Base-by-base conservation (phyloP, 35 echinoderm and acorn worm genomes). In the Heliocidaris tuberculata region DNA sequence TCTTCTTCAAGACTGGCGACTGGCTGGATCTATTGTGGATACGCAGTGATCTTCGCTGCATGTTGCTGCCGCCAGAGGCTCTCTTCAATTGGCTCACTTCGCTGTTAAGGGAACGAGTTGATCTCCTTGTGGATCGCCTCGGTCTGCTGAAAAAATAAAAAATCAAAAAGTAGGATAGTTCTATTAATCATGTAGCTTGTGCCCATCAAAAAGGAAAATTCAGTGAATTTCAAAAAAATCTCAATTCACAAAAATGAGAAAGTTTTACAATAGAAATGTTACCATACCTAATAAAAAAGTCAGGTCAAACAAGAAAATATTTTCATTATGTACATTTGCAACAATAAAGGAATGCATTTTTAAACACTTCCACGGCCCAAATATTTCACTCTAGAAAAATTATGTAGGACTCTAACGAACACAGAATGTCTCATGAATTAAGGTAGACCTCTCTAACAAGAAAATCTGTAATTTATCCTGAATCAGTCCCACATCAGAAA, bases 31-130 rank as follows among this genome's bases (percentile, higher is more conserved):
- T 31, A 30, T 2, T 48, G 50, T 94, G 32, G 60, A 94, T n/a
- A 47, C 93, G 78, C 4, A 86, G 32, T 13, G 60, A 85, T 30
- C 78, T 31, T 31, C 59, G 30, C 65, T 86, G 31, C 32, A 47
- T 86, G 78, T 94, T 85, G 50, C 31, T 31, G 59, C 93, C 93
- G 32, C 15, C 61, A 21, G 60, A 71, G 0, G 65, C 65, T 94
- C 93, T 50, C 65, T 30, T 85, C 21, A 85, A 48, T 5, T 9
- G 9, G 6, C 13, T 48, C 65, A 78, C 65, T 35, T 85, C 60
- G 24, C 32, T 94, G 78, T 94, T 94, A 4, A 94, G 93, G 50
- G 93, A 71, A 31, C 78, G 59, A 59, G 47, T 93, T 59, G 50
- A 59, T 48, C 91, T 93, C 91, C 50, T 52, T 30, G 50, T 59